Percentiles rank a stretch among this genome's conserved stretches.
phyloP scores from a whole-genome alignment of 2,888 invertebrate genomes.

The Eurois occulta region DNA sequence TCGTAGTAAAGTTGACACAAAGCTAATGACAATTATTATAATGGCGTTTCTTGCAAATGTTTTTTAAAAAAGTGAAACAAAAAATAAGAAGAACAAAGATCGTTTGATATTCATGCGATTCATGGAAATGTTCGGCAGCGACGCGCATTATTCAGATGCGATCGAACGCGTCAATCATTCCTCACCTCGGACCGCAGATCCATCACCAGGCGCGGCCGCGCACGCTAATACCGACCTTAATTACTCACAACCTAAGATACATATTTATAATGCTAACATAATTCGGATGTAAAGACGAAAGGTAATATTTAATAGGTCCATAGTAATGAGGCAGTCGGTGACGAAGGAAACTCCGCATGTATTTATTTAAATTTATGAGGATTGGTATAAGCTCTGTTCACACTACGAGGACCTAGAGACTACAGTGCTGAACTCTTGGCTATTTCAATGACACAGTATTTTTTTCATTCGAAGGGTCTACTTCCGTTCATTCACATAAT shows the following conservation, averaged over 20 bases:
- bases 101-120: conserved; percentile 81
- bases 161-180: conserved; percentile 80
- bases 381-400: conserved; percentile 78
- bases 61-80: conserved; percentile 63
- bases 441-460: too few species aligned
- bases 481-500: background rate
- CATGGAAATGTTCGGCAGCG: conserved; percentile 77
- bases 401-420: conserved; percentile 50
- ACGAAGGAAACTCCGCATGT: conserved; percentile 77
- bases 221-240: conserved; percentile 64
- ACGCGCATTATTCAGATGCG: conserved; percentile 75
- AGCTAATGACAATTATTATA: conserved; percentile 72
- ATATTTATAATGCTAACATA: conserved; percentile 58
- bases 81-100: conserved; percentile 71
- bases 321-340: conserved; percentile 80
- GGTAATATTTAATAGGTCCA: conserved; percentile 82
- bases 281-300: conserved; percentile 67
- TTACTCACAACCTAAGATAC: conserved; percentile 48
- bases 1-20: conserved; percentile 52
- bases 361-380: conserved; percentile 86
- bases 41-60: conserved; percentile 66
- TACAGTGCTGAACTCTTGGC: background rate
- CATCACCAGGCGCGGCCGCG: conserved; percentile 35
- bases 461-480: background rate
- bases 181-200: conserved; percentile 72